Evolutionary conservation across 2,888 invertebrate genomes (phyloP).

Genomic region (Protodeltote pygarga): DNA sequence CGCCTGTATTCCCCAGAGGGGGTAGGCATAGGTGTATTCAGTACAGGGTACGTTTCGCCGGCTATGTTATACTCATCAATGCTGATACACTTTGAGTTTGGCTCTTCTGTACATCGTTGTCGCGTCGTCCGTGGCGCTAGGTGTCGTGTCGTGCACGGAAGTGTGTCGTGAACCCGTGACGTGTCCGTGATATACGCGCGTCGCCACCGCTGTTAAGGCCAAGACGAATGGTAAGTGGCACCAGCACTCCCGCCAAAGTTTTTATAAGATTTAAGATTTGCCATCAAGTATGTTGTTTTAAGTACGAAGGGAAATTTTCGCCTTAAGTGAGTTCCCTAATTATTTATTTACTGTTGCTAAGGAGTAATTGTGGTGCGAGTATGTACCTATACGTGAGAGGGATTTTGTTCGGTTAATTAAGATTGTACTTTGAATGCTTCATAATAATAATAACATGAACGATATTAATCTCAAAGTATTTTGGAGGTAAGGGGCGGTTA

Average conservation of each 20-base stretch:
- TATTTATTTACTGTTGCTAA: conserved; percentile 31
- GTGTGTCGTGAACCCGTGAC: too few relatives aligned
- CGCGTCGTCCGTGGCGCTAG: neutral
- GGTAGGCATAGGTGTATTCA: too few relatives aligned
- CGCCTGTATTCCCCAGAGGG: too few relatives aligned
- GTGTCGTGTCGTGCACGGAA: conserved; percentile 2
- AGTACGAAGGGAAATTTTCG: conserved; percentile 20
- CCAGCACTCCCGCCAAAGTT: conserved; percentile 6
- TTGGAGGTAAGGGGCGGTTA: too few relatives aligned
- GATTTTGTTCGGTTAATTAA: conserved; percentile 13
- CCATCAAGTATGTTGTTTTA: conserved; percentile 33
- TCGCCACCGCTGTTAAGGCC: conserved; percentile 20
- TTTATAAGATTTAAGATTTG: conserved; percentile 27
- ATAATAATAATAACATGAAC: conserved; percentile 2
- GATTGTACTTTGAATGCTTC: conserved; percentile 8
- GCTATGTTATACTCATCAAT: too few relatives aligned
- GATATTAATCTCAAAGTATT: conserved; percentile 12
- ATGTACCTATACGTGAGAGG: neutral
- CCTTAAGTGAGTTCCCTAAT: conserved; percentile 28
- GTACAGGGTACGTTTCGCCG: too few relatives aligned
- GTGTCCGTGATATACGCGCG: conserved; percentile 1
- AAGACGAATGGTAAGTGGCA: conserved; percentile 34
- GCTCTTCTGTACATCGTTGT: neutral
- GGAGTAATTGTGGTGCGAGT: neutral
- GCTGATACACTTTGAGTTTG: too few relatives aligned